These are phyloP conservation scores for Polyommatus icarus DNA, from an alignment of 2,888 invertebrate genomes.

Conservation along the genomic window DNA sequence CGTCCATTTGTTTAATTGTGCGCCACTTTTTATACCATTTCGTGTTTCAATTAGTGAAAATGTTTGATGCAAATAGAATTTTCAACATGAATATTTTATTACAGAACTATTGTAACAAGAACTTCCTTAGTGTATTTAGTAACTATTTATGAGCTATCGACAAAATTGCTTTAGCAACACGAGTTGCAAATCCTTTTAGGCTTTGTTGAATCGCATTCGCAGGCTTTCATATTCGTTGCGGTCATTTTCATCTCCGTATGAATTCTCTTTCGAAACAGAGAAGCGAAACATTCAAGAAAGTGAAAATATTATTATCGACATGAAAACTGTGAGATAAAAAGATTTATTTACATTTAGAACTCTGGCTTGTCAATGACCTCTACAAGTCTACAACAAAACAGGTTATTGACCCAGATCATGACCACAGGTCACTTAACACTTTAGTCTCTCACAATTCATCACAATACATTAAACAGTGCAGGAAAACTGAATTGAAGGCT, in stretches of 20 bases:
- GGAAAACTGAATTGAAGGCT: background rate
- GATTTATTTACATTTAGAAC: no score
- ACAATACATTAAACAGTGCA: background rate
- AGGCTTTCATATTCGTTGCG: no score
- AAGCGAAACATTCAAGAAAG: no score
- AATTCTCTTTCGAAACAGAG: no score
- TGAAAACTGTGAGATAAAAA: no score
- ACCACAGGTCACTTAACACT: background rate
- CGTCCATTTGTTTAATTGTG: constrained; percentile 19
- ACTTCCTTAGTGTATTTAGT: no score
- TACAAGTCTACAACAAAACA: background rate
- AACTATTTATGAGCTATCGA: no score
- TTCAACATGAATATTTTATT: background rate
- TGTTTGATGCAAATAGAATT: background rate
- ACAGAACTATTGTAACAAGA: background rate
- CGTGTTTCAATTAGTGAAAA: constrained; percentile 9
- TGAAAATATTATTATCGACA: no score
- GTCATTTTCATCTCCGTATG: no score
- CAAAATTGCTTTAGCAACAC: no score
- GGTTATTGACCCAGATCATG: background rate
- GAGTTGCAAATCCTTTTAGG: no score
- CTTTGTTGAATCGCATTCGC: no score
- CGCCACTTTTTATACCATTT: constrained; percentile 18
- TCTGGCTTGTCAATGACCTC: background rate
- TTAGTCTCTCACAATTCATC: background rate